A percentile compares a stretch with the other conserved stretches of the same genome.
phyloP scores from a whole-genome alignment of 2,797 vertebrate species.

The Spea hammondii region DNA sequence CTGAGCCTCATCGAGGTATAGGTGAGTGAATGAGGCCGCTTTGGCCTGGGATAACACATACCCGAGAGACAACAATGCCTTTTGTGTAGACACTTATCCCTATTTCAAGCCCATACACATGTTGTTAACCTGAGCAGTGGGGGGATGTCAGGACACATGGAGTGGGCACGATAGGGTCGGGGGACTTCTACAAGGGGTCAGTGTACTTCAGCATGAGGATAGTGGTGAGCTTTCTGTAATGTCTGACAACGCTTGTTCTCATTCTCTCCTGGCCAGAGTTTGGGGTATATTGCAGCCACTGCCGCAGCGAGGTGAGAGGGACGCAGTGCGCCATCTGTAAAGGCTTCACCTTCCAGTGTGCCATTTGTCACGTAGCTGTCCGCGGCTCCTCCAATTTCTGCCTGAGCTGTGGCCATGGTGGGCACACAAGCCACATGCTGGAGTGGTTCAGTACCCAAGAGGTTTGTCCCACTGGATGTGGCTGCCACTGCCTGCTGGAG shows the following conservation, averaged over 20 bases:
- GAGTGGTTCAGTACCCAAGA: slow-evolving; percentile 95
- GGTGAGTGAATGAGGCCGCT: slow-evolving; percentile 67
- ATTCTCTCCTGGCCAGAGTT: slow-evolving; percentile 75
- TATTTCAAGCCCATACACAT: no score
- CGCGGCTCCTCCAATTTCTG: slow-evolving; percentile 96
- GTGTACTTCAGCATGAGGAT: no score
- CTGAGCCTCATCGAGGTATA: slow-evolving; percentile 93
- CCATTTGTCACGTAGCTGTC: slow-evolving; percentile 93
- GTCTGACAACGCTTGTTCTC: not conserved
- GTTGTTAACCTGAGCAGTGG: no score
- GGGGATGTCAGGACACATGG: no score
- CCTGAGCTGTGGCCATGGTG: slow-evolving; percentile 89
- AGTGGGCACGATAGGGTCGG: no score
- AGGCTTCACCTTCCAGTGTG: slow-evolving; percentile 93
- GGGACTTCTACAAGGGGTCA: no score
- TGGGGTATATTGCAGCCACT: slow-evolving; percentile 93
- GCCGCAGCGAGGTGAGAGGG: slow-evolving; percentile 88
- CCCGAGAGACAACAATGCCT: no score
- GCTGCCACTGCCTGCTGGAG: slow-evolving; percentile 90
- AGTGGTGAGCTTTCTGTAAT: no score
- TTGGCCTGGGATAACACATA: no score
- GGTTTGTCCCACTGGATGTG: slow-evolving; percentile 93
- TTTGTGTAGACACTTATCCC: no score
- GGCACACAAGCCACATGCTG: slow-evolving; percentile 97
- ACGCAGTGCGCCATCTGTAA: slow-evolving; percentile 92